Conservation (phyloP, 2,797 vertebrate species). For the Ctenopoma multispine region DNA sequence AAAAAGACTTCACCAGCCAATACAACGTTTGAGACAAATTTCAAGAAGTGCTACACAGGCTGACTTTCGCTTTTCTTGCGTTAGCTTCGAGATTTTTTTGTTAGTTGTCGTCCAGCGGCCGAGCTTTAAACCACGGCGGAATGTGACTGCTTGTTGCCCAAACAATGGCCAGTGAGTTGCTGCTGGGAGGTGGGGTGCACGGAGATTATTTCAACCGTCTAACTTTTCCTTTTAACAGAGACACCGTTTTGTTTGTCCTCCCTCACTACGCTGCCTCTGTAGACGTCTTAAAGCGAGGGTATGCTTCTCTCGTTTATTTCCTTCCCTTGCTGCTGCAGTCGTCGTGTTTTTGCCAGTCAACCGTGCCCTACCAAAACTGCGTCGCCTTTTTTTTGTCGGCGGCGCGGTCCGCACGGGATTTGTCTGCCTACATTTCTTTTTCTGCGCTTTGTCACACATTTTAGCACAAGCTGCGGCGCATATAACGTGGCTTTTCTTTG, state of each 20-base stretch:
- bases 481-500: conserved; percentile 14
- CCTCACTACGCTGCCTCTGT: not conserved
- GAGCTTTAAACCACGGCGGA: conserved; percentile 68
- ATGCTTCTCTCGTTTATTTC: conserved; percentile 8
- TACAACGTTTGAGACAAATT: accelerated
- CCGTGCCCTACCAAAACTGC: conserved; percentile 45
- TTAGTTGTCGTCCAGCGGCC: conserved; percentile 66
- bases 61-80: not conserved
- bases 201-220: conserved; percentile 29
- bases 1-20: accelerated
- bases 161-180: conserved; percentile 79
- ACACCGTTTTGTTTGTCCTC: conserved; percentile 1
- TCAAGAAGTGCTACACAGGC: not conserved
- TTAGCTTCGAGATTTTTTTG: not conserved
- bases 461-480: not conserved
- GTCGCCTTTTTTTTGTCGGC: conserved; percentile 59
- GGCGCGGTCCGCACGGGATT: conserved; percentile 38
- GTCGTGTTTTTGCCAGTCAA: conserved; percentile 47
- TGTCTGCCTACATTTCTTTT: not conserved
- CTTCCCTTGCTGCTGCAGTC: conserved; percentile 34
- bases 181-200: conserved; percentile 24
- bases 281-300: not conserved
- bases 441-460: not conserved
- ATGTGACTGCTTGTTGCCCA: conserved; percentile 80
- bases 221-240: conserved; percentile 60